A percentile compares a stretch with the other conserved stretches of the same genome.
Evolutionary conservation across 2,888 invertebrate genomes (phyloP).

Genomic region (Patella caerulea): DNA sequence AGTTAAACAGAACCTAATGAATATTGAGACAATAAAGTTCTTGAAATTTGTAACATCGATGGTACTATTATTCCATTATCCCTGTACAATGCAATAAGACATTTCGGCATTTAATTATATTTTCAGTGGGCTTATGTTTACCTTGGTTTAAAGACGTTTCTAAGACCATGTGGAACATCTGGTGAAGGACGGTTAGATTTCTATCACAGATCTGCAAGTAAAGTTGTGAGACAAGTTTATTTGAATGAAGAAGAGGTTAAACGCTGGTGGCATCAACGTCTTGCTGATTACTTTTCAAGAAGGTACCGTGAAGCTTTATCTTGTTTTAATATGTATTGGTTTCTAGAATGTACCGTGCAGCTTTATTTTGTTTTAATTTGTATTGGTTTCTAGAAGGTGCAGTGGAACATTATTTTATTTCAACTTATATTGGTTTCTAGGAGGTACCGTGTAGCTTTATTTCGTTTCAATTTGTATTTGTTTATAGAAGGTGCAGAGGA

Average conservation of each 20-base stretch:
- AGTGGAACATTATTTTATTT: background rate
- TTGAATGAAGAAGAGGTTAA: constrained; percentile 25
- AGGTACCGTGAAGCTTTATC: constrained; percentile 32
- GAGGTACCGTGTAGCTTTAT: no score
- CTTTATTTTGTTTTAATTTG: background rate
- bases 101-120: background rate
- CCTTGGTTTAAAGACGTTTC: constrained; percentile 43
- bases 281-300: constrained; percentile 41
- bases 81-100: no score
- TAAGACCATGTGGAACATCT: constrained; percentile 46
- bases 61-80: no score
- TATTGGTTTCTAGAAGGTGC: background rate
- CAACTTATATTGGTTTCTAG: background rate
- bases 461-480: background rate
- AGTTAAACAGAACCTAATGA: no score
- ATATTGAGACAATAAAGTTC: no score
- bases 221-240: constrained; percentile 44
- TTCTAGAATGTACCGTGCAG: constrained; percentile 32
- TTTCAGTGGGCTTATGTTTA: constrained; percentile 51
- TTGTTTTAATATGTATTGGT: constrained; percentile 5
- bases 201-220: constrained; percentile 48
- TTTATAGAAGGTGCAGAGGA: background rate
- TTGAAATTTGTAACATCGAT: no score
- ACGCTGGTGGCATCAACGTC: constrained; percentile 39
- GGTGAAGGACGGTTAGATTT: constrained; percentile 50